These are phyloP conservation scores for Epizoanthus stellaris DNA, from an alignment of 92 coral and sea anemone species.

Conservation along the genomic window DNA sequence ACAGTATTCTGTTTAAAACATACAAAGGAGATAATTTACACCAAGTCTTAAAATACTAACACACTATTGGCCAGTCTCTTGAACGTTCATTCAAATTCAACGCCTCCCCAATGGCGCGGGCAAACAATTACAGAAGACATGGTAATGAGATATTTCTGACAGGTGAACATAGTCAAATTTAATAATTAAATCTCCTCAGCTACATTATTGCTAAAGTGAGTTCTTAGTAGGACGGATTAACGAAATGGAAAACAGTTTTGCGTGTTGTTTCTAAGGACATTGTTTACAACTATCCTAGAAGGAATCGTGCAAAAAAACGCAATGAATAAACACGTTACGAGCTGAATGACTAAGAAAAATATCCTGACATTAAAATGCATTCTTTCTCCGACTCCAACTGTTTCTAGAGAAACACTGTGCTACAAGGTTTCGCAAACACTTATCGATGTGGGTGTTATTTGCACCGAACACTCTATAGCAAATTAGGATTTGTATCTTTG, in stretches of 20 bases:
- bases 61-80: slow-evolving; percentile 12
- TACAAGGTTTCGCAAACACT: neutral
- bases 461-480: neutral
- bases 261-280: neutral
- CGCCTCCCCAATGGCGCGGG: slow-evolving; percentile 15
- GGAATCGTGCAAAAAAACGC: neutral
- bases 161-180: slow-evolving; percentile 27
- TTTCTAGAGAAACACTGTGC: slow-evolving; percentile 31
- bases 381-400: slow-evolving; percentile 30
- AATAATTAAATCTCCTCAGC: slow-evolving; percentile 19
- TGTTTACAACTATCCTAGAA: neutral
- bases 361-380: slow-evolving; percentile 7
- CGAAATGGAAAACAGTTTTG: neutral
- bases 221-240: neutral
- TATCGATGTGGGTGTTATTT: neutral
- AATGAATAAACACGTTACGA: neutral
- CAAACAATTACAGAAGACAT: slow-evolving; percentile 37
- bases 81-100: slow-evolving; percentile 23
- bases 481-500: neutral
- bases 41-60: neutral
- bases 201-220: neutral
- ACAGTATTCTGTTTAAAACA: slow-evolving; percentile 4
- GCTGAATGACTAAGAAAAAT: neutral
- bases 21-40: slow-evolving; percentile 28
- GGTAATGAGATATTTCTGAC: slow-evolving; percentile 37